A percentile compares a stretch with the other conserved stretches of the same genome.
These are phyloP conservation scores for Drosophila fulvimacula DNA, from an alignment of 2,888 invertebrate genomes.

Conservation along the genomic window DNA sequence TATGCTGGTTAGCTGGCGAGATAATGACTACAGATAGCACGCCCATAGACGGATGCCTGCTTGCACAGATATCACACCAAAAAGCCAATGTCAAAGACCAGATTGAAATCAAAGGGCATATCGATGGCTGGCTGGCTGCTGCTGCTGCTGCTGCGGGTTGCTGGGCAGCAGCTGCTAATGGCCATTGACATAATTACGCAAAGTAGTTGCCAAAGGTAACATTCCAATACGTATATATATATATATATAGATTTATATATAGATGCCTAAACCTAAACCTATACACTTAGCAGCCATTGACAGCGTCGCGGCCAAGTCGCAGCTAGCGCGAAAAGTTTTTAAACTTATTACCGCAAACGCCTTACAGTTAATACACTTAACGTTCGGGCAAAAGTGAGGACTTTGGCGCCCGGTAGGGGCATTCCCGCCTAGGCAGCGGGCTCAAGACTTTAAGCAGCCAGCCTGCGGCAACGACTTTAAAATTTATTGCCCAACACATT, in stretches of 20 bases:
- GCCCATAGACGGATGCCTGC: conserved; percentile 44
- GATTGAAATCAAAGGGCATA: conserved; percentile 73
- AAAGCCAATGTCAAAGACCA: conserved; percentile 44
- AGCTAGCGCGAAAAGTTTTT: conserved; percentile 64
- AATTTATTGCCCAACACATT: conserved; percentile 71
- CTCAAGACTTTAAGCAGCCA: conserved; percentile 56
- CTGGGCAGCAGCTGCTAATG: conserved; percentile 53
- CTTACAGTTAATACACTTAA: conserved; percentile 63
- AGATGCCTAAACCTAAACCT: not conserved
- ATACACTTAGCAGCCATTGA: not conserved
- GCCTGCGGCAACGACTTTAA: conserved; percentile 66
- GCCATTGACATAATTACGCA: conserved; percentile 81
- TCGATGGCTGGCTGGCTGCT: conserved; percentile 51
- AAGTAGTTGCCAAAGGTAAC: conserved; percentile 64
- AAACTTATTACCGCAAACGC: conserved; percentile 76
- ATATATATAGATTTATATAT: not conserved
- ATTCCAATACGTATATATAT: not conserved
- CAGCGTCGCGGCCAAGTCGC: conserved; percentile 12
- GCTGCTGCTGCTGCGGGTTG: conserved; percentile 17
- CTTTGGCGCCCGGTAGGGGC: not conserved
- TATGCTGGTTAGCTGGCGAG: conserved; percentile 53
- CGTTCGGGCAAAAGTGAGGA: not conserved
- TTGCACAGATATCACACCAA: conserved; percentile 50
- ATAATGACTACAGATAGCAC: conserved; percentile 60
- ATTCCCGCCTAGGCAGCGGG: not conserved